phyloP scores from a whole-genome alignment of 2,113 vertebrate genomes.

The Rhinichthys klamathensis region DNA sequence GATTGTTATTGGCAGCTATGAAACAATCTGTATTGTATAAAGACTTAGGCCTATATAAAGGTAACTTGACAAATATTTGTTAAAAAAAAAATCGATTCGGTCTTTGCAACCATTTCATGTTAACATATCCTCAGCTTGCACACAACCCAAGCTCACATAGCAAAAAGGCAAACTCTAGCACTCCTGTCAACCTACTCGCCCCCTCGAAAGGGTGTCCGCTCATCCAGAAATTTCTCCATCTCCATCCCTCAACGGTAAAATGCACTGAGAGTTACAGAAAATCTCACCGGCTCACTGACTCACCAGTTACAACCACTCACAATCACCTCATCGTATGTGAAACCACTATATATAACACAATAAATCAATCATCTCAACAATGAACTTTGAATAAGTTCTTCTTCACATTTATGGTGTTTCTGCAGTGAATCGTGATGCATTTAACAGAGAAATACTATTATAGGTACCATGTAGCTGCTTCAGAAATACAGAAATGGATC shows the following conservation, averaged over 20 bases:
- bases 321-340: not conserved
- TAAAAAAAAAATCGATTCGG: not conserved
- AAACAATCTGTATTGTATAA: not conserved
- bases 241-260: not conserved
- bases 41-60: not conserved
- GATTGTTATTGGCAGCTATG: no score
- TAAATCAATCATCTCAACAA: not conserved
- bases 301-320: not conserved
- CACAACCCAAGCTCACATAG: slow-evolving; percentile 1
- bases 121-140: not conserved
- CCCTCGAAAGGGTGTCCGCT: slow-evolving; percentile 19
- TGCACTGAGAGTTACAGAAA: not conserved
- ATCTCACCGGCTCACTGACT: slow-evolving; percentile 1
- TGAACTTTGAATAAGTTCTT: not conserved
- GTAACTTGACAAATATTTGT: no score
- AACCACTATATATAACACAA: slow-evolving; percentile 1
- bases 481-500: not conserved
- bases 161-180: slow-evolving; percentile 4
- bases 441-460: not conserved
- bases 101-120: not conserved
- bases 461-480: not conserved
- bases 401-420: not conserved
- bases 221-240: slow-evolving; percentile 36
- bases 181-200: not conserved
- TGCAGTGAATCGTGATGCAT: not conserved